These are phyloP conservation scores for Drosophila neotestacea DNA, from an alignment of 2,888 invertebrate genomes.

Conservation along the genomic window DNA sequence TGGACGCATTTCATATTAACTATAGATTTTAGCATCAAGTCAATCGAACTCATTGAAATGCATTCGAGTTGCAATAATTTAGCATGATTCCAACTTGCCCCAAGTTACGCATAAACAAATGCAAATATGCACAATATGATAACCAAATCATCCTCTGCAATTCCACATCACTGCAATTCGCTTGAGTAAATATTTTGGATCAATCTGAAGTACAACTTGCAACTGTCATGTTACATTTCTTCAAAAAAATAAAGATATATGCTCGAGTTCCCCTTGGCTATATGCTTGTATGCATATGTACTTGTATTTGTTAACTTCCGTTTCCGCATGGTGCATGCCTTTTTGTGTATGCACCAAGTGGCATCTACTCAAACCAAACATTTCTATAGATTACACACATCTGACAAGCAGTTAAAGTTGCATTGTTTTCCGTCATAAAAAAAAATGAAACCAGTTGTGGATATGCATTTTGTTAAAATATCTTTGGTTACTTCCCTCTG, in stretches of 20 bases:
- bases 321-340: constrained; percentile 16
- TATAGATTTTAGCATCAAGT: neutral
- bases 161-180: constrained; percentile 7
- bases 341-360: constrained; percentile 25
- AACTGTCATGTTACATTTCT: constrained; percentile 19
- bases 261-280: constrained; percentile 2
- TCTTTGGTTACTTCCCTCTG: neutral
- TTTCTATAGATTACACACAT: constrained; percentile 11
- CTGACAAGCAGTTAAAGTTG: constrained; percentile 14
- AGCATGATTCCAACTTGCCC: neutral
- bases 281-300: constrained; percentile 9
- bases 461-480: neutral
- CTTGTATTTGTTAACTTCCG: constrained; percentile 26
- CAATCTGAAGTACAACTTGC: constrained; percentile 24
- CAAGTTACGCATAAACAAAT: constrained; percentile 9
- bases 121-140: constrained; percentile 18
- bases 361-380: constrained; percentile 10
- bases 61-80: constrained; percentile 18
- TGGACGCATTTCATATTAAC: no score
- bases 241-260: constrained; percentile 21
- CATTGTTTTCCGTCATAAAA: constrained; percentile 7
- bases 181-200: constrained; percentile 25
- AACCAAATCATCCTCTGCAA: constrained; percentile 19
- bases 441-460: neutral
- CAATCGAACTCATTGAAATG: constrained; percentile 13